Conservation (phyloP, 2,888 invertebrate genomes). For the Callimorpha dominula region DNA sequence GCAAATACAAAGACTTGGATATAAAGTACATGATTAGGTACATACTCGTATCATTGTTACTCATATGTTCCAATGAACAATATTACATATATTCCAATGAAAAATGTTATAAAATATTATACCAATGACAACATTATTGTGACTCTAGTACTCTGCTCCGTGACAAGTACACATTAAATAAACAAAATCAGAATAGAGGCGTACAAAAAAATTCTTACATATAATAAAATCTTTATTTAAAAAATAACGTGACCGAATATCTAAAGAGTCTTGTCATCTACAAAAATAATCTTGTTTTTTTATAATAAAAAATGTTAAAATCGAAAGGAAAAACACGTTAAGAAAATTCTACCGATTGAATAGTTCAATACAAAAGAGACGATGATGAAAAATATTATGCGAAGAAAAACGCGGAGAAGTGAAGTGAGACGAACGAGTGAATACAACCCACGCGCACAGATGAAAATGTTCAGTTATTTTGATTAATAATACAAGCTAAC, state of each 20-base stretch:
- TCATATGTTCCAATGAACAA: too few relatives aligned
- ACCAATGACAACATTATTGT: too few relatives aligned
- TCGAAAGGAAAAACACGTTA: constrained; percentile 63
- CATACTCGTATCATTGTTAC: too few relatives aligned
- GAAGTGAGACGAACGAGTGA: constrained; percentile 61
- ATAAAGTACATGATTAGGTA: too few relatives aligned
- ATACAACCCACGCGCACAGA: constrained; percentile 51
- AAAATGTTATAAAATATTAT: too few relatives aligned
- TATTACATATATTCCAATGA: too few relatives aligned
- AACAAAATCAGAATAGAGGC: too few relatives aligned
- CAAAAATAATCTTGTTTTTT: constrained; percentile 54
- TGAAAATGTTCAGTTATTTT: constrained; percentile 74
- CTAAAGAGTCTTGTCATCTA: not conserved
- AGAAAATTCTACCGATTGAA: constrained; percentile 71
- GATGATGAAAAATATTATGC: constrained; percentile 57
- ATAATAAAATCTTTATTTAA: too few relatives aligned
- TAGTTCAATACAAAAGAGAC: constrained; percentile 69
- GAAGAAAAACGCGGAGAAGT: constrained; percentile 49
- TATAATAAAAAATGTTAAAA: constrained; percentile 52
- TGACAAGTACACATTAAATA: too few relatives aligned
- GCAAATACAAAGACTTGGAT: too few relatives aligned
- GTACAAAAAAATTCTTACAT: too few relatives aligned
- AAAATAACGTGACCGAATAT: not conserved
- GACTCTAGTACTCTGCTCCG: too few relatives aligned
- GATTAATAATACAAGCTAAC: constrained; percentile 49